Evolutionary conservation across 2,888 invertebrate genomes (phyloP).

Genomic region (Pegoplata infirma): DNA sequence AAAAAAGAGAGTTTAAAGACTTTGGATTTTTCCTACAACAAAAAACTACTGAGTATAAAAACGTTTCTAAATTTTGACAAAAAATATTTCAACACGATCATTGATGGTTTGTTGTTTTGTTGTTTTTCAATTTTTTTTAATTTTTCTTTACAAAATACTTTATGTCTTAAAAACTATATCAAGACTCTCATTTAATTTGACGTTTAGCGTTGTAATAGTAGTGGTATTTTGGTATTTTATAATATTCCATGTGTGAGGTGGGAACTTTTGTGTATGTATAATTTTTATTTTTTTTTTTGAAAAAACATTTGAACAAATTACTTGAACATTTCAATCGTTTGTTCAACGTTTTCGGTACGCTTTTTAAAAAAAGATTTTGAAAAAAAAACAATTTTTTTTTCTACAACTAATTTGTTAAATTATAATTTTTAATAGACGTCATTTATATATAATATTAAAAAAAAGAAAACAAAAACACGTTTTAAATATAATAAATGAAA

Average conservation of each 20-base stretch:
- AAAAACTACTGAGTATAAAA: neutral
- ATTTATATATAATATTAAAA: constrained; percentile 18
- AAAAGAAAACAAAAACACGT: constrained; percentile 4
- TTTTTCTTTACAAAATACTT: neutral
- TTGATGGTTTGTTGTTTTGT: neutral
- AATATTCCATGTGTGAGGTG: neutral
- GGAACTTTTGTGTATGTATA: neutral
- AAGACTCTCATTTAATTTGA: constrained; percentile 41
- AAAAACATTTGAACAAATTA: constrained; percentile 53
- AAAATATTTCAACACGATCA: neutral
- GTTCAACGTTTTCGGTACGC: constrained; percentile 52
- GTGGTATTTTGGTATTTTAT: too few species aligned
- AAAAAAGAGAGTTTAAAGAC: neutral
- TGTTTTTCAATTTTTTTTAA: too few species aligned
- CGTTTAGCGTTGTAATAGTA: constrained; percentile 27
- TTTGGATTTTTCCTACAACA: neutral
- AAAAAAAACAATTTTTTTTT: too few species aligned
- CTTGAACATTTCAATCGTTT: constrained; percentile 62
- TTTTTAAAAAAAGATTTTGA: constrained; percentile 18
- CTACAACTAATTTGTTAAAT: constrained; percentile 26
- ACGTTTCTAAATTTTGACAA: neutral
- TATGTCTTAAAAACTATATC: neutral
- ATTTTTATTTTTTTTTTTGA: too few species aligned
- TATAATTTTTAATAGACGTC: constrained; percentile 29
- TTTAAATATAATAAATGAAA: neutral